Evolutionary conservation across 1,140 invertebrate species (phyloP).

Genomic region (Cydia pomonella): DNA sequence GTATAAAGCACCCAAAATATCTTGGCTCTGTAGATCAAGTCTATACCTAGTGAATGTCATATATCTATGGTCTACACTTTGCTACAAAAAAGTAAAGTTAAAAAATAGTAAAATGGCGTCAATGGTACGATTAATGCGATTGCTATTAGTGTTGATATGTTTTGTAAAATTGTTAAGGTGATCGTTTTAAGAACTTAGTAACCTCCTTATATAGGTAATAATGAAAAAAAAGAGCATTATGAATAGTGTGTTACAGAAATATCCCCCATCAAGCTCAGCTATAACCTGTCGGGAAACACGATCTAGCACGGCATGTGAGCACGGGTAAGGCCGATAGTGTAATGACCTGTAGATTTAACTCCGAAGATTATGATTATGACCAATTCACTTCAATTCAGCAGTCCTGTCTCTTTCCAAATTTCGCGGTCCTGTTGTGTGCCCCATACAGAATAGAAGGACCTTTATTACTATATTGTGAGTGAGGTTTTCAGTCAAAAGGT

Average conservation of each 20-base stretch:
- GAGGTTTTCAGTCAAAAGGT: too few relatives aligned
- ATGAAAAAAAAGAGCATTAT: background rate
- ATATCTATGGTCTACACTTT: too few relatives aligned
- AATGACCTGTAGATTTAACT: slow-evolving; percentile 27
- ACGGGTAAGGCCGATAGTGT: slow-evolving; percentile 22
- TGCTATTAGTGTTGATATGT: too few relatives aligned
- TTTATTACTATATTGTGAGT: too few relatives aligned
- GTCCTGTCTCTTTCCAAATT: background rate
- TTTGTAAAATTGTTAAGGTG: too few relatives aligned
- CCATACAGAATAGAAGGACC: background rate
- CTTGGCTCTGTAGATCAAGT: too few relatives aligned
- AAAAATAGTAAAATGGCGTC: background rate
- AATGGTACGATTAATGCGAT: background rate
- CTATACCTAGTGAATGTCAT: too few relatives aligned
- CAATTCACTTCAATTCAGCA: background rate
- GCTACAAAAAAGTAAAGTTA: background rate
- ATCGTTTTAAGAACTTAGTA: background rate
- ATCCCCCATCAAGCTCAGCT: slow-evolving; percentile 18
- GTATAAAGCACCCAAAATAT: background rate
- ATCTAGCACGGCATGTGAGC: slow-evolving; percentile 26
- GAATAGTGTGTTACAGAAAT: slow-evolving; percentile 8
- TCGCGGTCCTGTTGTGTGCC: background rate
- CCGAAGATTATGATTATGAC: background rate
- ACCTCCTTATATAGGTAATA: background rate
- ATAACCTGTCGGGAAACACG: slow-evolving; percentile 21